Evolutionary conservation across 2,797 vertebrate genomes (phyloP), one percentile per base, ranked within the genome.

Genomic region (Champsocephalus esox): DNA sequence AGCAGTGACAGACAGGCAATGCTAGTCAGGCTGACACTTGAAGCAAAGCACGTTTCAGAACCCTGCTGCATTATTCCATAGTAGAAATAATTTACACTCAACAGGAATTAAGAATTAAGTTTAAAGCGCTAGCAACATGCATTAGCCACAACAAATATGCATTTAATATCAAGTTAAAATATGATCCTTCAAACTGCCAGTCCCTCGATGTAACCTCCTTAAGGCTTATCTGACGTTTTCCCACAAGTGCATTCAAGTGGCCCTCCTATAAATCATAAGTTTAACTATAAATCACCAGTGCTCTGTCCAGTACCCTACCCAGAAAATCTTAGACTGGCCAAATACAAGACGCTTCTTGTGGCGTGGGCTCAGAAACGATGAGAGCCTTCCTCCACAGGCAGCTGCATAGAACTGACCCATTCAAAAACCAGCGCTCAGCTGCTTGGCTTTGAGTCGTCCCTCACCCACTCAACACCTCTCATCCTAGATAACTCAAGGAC

Each of bases 1-100:
- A 81, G 70, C 28, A 72, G 69, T 28, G 48, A 38, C 34, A 78
- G 28, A 82, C 54, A 78, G 57, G 73, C 59, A 62, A 77, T 32
- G 43, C 13, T 52, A 11, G 12, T 75, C 54, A 66, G 13, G 41
- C 61, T 63, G 21, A 73, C 34, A 66, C 55, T 59, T 55, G 11
- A 73, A 77, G 45, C 60, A 52, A 21, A 49, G 71, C 6, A 28
- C 4, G 43, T 66, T 2, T 44, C 17, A 70, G 9, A n/a, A 73
- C 19, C 55, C 48, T 58, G 58, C 34, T 41, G 50, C 43, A 28
- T 61, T 59, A 65, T 41, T 69, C 44, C 44, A 54, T 2, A 48
- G 32, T 46, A 75, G 51, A 73, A 49, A 66, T 32, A 55, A 28
- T 2, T 19, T n/a, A 38, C 9, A 66, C 60, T 41, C 48, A 64